phyloP scores from a whole-genome alignment of 2,113 vertebrate species.

The Hippocampus guttulatus region DNA sequence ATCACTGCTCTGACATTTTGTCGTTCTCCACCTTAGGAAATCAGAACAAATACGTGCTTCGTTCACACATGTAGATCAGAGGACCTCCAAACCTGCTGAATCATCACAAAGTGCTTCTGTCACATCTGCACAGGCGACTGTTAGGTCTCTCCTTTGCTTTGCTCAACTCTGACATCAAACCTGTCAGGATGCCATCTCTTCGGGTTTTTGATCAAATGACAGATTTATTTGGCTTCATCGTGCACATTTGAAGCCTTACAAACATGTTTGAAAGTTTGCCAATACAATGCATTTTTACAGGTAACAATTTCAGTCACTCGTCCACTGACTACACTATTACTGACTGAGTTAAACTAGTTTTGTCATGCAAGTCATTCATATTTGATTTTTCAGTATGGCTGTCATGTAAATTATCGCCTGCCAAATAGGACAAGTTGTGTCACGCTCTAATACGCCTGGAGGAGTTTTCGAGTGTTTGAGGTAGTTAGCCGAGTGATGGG shows the following conservation, averaged over 20 bases:
- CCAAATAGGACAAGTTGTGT: background rate
- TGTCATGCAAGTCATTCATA: background rate
- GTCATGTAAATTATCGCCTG: background rate
- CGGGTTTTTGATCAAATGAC: constrained; percentile 3
- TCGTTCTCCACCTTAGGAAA: constrained; percentile 49
- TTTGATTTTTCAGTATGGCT: background rate
- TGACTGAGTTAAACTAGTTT: background rate
- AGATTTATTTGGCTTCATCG: constrained; percentile 16
- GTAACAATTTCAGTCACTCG: background rate
- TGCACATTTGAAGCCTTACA: constrained; percentile 22
- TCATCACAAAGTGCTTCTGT: constrained; percentile 51
- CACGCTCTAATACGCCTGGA: background rate
- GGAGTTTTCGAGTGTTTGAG: background rate
- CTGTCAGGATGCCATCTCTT: constrained; percentile 36
- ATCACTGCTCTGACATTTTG: constrained; percentile 54
- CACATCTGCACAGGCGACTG: constrained; percentile 38
- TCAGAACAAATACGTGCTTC: background rate
- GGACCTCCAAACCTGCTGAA: constrained; percentile 53
- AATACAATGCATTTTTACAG: background rate
- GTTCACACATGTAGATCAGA: constrained; percentile 60
- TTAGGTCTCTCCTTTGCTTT: constrained; percentile 33
- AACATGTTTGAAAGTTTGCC: constrained; percentile 2
- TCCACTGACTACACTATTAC: background rate
- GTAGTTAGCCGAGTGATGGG: background rate
- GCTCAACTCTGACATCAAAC: constrained; percentile 35